Percentiles rank a stretch among this genome's conserved stretches.
Conservation (phyloP, 1,140 invertebrate species). For the Helicoverpa armigera region DNA sequence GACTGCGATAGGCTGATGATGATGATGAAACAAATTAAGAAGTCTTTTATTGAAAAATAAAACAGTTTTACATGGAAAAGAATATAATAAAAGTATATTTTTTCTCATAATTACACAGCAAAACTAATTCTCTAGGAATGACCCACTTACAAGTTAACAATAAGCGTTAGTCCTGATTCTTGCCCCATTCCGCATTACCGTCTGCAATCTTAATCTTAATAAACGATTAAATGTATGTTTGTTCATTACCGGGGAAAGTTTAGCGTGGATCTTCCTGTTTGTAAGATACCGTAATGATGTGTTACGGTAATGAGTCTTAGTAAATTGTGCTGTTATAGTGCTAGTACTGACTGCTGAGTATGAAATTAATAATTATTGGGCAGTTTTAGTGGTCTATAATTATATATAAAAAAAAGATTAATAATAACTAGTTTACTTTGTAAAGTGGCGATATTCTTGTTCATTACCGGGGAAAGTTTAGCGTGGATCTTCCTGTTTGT, state of each 20-base stretch:
- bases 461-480: constrained; percentile 17
- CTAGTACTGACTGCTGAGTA: no score
- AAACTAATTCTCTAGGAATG: constrained; percentile 4
- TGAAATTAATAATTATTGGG: no score
- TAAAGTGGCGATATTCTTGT: background rate
- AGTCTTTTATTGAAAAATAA: no score
- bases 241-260: constrained; percentile 21
- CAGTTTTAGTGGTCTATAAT: no score
- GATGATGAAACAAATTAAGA: no score
- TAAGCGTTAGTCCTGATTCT: constrained; percentile 11
- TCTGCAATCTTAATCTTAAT: constrained; percentile 26
- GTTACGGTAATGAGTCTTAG: no score
- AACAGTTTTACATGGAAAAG: background rate
- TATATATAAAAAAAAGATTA: no score
- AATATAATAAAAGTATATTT: background rate
- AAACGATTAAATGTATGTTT: constrained; percentile 28
- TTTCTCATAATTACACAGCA: background rate
- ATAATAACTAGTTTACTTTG: no score
- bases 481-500: constrained; percentile 2
- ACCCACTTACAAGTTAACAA: constrained; percentile 20
- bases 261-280: constrained; percentile 4
- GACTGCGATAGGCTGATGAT: no score
- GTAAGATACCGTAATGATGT: background rate
- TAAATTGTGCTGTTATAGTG: no score
- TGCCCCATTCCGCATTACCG: background rate